A percentile compares a stretch with the other conserved stretches of the same genome.
Conservation (phyloP, 1,140 invertebrate genomes). For the Cepaea nemoralis region DNA sequence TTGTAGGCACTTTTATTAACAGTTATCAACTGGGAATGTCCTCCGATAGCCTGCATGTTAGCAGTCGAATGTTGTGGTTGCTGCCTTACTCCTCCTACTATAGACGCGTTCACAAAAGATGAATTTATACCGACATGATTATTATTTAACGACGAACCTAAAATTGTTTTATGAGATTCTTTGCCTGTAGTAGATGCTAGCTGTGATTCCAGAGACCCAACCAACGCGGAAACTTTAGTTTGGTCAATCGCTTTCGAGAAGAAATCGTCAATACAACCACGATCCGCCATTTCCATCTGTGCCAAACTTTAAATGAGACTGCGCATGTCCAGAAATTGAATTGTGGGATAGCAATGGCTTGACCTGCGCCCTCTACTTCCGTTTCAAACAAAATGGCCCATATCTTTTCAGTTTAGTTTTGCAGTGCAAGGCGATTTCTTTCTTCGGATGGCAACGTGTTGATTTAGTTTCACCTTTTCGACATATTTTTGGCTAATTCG, state of each 20-base stretch:
- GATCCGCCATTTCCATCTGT: conserved; percentile 91
- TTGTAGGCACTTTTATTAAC: conserved; percentile 1
- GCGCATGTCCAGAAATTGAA: conserved; percentile 73
- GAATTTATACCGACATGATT: conserved; percentile 62
- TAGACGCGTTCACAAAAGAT: conserved; percentile 50
- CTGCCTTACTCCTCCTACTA: not conserved
- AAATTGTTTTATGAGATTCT: conserved; percentile 64
- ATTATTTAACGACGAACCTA: conserved; percentile 62
- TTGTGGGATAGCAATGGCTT: conserved; percentile 59
- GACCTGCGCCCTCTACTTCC: conserved; percentile 38
- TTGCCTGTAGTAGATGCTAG: conserved; percentile 78
- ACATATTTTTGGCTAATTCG: not conserved
- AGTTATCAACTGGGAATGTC: not conserved
- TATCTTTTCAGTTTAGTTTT: conserved; percentile 74
- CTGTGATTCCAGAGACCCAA: conserved; percentile 87
- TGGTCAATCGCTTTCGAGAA: conserved; percentile 91
- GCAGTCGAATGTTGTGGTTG: conserved; percentile 15
- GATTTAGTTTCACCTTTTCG: not conserved
- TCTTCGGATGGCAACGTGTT: not conserved
- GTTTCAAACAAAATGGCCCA: conserved; percentile 52
- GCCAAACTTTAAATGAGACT: conserved; percentile 75
- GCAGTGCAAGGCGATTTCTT: not conserved
- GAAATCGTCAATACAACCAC: conserved; percentile 94
- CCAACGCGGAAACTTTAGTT: conserved; percentile 87
- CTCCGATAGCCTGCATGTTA: not conserved